Conservation (phyloP, 2,797 vertebrate species). For the Discoglossus pictus region DNA sequence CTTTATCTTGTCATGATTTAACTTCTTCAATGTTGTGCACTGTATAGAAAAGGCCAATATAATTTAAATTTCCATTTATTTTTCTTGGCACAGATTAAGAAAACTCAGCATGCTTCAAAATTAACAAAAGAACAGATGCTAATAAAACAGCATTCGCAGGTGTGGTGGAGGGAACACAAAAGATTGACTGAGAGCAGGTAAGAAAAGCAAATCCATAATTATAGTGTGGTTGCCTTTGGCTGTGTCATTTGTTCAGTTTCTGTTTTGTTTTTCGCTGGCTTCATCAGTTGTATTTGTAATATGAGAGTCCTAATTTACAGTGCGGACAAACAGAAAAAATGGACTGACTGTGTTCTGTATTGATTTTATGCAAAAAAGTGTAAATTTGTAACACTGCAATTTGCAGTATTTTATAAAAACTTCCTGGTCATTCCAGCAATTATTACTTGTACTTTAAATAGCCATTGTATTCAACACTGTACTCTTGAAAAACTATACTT, state of each 20-base stretch:
- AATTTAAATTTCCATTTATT: conserved; percentile 22
- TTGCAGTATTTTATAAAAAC: too few species aligned
- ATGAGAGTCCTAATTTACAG: neutral
- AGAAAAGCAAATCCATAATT: conserved; percentile 54
- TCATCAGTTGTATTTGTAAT: neutral
- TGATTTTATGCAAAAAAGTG: too few species aligned
- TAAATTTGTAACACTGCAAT: too few species aligned
- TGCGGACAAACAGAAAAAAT: neutral
- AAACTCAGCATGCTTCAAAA: conserved; percentile 76
- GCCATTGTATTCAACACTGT: too few species aligned
- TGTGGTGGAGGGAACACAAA: conserved; percentile 84
- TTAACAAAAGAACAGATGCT: conserved; percentile 78
- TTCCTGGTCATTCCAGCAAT: too few species aligned
- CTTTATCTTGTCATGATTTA: too few species aligned
- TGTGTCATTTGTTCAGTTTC: conserved; percentile 41
- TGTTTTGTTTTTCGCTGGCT: neutral
- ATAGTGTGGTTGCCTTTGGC: conserved; percentile 9
- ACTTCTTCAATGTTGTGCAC: too few species aligned
- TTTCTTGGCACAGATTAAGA: conserved; percentile 76
- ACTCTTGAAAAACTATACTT: too few species aligned
- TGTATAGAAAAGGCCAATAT: too few species aligned
- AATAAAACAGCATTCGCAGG: conserved; percentile 82
- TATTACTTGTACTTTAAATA: too few species aligned
- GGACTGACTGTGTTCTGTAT: conserved; percentile 3
- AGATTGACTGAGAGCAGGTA: conserved; percentile 79